These are phyloP conservation scores for Syngnathus acus DNA, from an alignment of 2,797 vertebrate species.

Conservation along the genomic window DNA sequence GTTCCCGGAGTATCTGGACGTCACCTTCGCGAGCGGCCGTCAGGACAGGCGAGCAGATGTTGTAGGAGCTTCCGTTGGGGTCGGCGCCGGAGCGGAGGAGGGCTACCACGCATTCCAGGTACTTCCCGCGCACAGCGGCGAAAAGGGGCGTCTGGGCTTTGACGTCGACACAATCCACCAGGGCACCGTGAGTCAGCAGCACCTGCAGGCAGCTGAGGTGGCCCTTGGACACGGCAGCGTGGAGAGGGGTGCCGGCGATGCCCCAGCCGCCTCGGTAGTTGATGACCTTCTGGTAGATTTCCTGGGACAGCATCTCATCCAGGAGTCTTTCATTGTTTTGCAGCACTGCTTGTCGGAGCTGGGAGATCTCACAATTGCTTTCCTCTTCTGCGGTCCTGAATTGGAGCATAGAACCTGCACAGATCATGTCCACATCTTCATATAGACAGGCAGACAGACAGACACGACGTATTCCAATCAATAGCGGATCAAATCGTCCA, in stretches of 20 bases:
- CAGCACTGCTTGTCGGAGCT: conserved; percentile 72
- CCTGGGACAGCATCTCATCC: conserved; percentile 75
- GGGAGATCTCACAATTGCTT: conserved; percentile 59
- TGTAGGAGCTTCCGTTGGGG: conserved; percentile 77
- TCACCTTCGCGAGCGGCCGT: conserved; percentile 80
- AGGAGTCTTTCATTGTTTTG: conserved; percentile 74
- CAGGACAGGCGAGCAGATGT: conserved; percentile 86
- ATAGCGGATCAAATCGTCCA: too few relatives aligned
- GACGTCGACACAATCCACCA: conserved; percentile 82
- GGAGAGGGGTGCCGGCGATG: conserved; percentile 79
- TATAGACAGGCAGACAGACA: not conserved
- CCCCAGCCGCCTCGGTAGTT: conserved; percentile 87
- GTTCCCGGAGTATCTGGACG: conserved; percentile 69
- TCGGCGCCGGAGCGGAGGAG: conserved; percentile 81
- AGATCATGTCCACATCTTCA: too few relatives aligned
- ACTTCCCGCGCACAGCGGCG: conserved; percentile 80
- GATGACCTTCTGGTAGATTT: conserved; percentile 78
- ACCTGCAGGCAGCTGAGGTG: conserved; percentile 75
- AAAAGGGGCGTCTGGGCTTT: conserved; percentile 94
- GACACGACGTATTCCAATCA: not conserved
- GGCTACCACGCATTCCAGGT: conserved; percentile 78
- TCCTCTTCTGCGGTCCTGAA: conserved; percentile 69
- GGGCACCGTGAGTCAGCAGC: conserved; percentile 79
- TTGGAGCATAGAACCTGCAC: conserved; percentile 71
- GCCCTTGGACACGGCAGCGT: conserved; percentile 77